Evolutionary conservation across 2,113 vertebrate species (phyloP).

Genomic region (Melanotaenia duboulayi): DNA sequence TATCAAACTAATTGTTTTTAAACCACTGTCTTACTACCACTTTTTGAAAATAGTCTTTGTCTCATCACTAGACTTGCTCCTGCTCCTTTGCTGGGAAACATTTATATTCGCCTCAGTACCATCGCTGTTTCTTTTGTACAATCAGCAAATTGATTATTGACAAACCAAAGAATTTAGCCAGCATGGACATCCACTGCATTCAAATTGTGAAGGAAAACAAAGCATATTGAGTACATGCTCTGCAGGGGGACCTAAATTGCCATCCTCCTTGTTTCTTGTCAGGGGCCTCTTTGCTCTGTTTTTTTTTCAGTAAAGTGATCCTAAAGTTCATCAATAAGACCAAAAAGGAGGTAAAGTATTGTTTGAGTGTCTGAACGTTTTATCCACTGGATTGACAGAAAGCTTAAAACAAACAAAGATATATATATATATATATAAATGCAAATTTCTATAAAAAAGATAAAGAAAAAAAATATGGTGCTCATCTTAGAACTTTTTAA

Average conservation of each 20-base stretch:
- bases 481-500: constrained; percentile 51
- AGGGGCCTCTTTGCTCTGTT: constrained; percentile 94
- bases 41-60: neutral
- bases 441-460: constrained; percentile 19
- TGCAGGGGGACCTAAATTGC: constrained; percentile 83
- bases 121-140: constrained; percentile 55
- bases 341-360: constrained; percentile 83
- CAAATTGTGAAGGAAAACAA: constrained; percentile 49
- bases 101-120: constrained; percentile 61
- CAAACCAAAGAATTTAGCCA: constrained; percentile 47
- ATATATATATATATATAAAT: no score
- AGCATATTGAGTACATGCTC: constrained; percentile 86
- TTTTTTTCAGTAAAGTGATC: constrained; percentile 96
- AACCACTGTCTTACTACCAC: neutral
- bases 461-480: constrained; percentile 6
- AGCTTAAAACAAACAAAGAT: constrained; percentile 57
- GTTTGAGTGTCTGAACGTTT: constrained; percentile 85
- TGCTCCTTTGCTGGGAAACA: constrained; percentile 74
- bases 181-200: constrained; percentile 55
- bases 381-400: constrained; percentile 62
- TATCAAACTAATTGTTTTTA: neutral
- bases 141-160: constrained; percentile 55
- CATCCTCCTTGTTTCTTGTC: constrained; percentile 93
- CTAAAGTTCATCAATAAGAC: constrained; percentile 95
- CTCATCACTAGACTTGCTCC: constrained; percentile 58